A percentile compares a stretch with the other conserved stretches of the same genome.
Evolutionary conservation across 2,888 invertebrate species (phyloP).

Genomic region (Resseliella maxima): DNA sequence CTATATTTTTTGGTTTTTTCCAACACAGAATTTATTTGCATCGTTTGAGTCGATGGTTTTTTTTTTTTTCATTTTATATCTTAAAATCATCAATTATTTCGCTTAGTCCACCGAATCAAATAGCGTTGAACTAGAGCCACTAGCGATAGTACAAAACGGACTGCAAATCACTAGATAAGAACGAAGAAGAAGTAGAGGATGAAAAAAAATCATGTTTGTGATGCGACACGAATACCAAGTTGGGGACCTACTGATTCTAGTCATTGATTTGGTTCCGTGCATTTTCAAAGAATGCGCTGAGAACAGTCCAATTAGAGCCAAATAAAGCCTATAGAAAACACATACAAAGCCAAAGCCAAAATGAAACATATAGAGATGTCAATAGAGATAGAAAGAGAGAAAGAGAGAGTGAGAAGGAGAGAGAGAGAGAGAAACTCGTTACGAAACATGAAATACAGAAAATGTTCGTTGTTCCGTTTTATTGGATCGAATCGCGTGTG

Average conservation of each 20-base stretch:
- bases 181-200: not conserved
- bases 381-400: no score
- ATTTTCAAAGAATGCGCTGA: not conserved
- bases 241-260: not conserved
- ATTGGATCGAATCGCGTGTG: slow-evolving; percentile 35
- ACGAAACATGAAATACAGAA: slow-evolving; percentile 35
- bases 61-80: not conserved
- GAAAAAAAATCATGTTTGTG: not conserved
- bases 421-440: not conserved
- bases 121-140: not conserved
- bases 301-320: not conserved
- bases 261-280: not conserved
- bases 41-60: not conserved
- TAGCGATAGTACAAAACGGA: not conserved
- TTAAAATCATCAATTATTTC: not conserved
- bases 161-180: not conserved
- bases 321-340: no score
- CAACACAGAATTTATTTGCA: not conserved
- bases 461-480: slow-evolving; percentile 47
- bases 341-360: no score
- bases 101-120: not conserved
- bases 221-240: slow-evolving; percentile 36
- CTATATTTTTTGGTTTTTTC: slow-evolving; percentile 27
- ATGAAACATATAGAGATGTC: no score
- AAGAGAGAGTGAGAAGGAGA: not conserved